Evolutionary conservation across 2,113 vertebrate species (phyloP).

Genomic region (Romanogobio albipinnatus): DNA sequence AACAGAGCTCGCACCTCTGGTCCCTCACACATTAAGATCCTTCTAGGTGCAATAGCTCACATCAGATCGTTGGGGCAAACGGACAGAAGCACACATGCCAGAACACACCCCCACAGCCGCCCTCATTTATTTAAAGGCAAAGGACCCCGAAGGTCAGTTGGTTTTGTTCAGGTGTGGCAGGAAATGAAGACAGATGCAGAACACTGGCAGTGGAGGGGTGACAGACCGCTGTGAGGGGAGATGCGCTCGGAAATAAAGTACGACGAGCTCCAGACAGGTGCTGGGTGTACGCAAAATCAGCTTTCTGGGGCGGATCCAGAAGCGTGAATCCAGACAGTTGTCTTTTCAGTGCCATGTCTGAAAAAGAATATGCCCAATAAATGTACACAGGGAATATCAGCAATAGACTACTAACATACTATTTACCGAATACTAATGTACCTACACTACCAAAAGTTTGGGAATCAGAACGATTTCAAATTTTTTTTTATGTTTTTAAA

Average conservation of each 20-base stretch:
- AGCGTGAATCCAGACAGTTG: neutral
- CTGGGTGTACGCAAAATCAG: neutral
- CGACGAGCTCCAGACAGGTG: neutral
- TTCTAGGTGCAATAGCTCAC: conserved; percentile 83
- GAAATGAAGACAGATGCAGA: conserved; percentile 31
- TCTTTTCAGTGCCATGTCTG: neutral
- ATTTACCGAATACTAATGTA: neutral
- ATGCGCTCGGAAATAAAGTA: neutral
- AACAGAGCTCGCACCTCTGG: conserved; percentile 83
- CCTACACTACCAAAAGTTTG: neutral
- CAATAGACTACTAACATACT: neutral
- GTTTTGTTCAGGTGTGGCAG: conserved; percentile 21
- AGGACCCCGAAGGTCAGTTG: conserved; percentile 24
- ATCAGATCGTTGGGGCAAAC: conserved; percentile 8
- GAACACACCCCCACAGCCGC: conserved; percentile 30
- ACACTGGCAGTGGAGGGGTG: neutral
- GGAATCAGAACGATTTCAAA: neutral
- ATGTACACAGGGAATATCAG: neutral
- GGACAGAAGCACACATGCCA: conserved; percentile 11
- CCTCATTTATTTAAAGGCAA: conserved; percentile 34
- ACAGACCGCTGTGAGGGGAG: neutral
- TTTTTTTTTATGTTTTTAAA: no score
- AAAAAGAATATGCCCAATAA: neutral
- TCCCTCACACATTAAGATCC: conserved; percentile 89
- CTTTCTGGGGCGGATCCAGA: neutral